phyloP scores from a whole-genome alignment of 2,888 invertebrate genomes.

The Mythimna impura region DNA sequence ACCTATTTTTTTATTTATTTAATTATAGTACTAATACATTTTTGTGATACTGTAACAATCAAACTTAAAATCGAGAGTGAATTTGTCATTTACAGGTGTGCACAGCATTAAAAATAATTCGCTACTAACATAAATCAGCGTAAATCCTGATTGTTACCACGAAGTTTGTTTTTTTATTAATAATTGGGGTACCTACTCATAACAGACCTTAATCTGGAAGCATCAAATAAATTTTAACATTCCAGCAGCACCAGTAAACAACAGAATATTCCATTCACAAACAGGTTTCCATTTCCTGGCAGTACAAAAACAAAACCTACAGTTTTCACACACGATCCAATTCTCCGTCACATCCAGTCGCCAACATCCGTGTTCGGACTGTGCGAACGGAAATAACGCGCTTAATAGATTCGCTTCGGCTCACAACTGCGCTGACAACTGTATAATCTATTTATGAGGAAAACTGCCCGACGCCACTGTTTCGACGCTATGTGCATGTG shows the following conservation, averaged over 20 bases:
- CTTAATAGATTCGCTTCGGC: constrained; percentile 89
- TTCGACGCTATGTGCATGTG: constrained; percentile 35
- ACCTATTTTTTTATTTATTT: too few species aligned
- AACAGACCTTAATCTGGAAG: not conserved
- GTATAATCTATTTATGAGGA: constrained; percentile 89
- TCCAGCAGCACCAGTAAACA: not conserved
- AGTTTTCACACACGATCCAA: constrained; percentile 46
- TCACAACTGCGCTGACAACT: constrained; percentile 87
- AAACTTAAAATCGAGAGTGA: too few species aligned
- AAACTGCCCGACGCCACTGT: constrained; percentile 76
- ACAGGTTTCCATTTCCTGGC: constrained; percentile 18
- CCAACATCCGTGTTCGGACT: constrained; percentile 65
- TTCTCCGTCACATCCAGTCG: constrained; percentile 69
- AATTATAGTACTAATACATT: too few species aligned
- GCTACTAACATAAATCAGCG: too few species aligned
- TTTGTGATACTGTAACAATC: too few species aligned
- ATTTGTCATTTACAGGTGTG: too few species aligned
- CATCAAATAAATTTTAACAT: not conserved
- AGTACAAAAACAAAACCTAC: constrained; percentile 33
- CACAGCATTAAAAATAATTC: too few species aligned
- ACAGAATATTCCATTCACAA: constrained; percentile 8
- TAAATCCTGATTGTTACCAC: not conserved
- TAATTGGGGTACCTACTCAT: too few species aligned
- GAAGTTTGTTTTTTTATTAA: too few species aligned
- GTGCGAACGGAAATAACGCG: constrained; percentile 88